Evolutionary conservation across 2,888 invertebrate genomes (phyloP).

Genomic region (Timandra comae): DNA sequence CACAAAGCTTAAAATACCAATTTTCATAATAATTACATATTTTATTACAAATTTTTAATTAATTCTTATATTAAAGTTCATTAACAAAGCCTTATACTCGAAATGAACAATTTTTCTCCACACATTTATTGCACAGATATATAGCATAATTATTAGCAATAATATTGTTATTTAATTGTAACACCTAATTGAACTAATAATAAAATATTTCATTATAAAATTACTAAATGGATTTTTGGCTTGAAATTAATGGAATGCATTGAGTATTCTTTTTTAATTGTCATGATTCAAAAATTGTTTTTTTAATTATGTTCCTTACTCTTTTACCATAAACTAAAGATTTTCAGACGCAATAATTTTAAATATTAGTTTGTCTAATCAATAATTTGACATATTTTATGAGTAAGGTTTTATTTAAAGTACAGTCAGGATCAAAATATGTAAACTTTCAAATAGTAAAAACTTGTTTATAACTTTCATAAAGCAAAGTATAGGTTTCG

Average conservation of each 20-base stretch:
- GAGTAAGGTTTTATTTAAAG: too few relatives aligned
- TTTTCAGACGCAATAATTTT: too few relatives aligned
- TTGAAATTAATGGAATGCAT: constrained; percentile 32
- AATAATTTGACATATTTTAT: constrained; percentile 9
- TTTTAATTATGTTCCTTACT: constrained; percentile 21
- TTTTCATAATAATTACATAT: too few relatives aligned
- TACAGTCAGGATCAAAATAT: too few relatives aligned
- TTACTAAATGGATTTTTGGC: constrained; percentile 37
- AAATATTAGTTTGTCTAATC: too few relatives aligned
- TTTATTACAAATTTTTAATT: too few relatives aligned
- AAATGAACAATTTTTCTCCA: constrained; percentile 49
- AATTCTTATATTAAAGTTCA: constrained; percentile 35
- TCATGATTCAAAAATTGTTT: too few relatives aligned
- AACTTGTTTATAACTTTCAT: too few relatives aligned
- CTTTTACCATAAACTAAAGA: too few relatives aligned
- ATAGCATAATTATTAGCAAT: constrained; percentile 61
- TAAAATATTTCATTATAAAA: constrained; percentile 38
- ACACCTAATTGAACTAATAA: constrained; percentile 45
- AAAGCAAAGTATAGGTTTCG: too few relatives aligned
- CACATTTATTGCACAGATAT: constrained; percentile 70
- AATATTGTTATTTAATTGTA: constrained; percentile 32
- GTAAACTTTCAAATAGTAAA: too few relatives aligned
- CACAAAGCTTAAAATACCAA: too few relatives aligned
- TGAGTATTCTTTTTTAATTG: constrained; percentile 47
- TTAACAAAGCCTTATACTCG: constrained; percentile 43